phyloP scores from a whole-genome alignment of 2,888 invertebrate genomes.

The Apeira syringaria region DNA sequence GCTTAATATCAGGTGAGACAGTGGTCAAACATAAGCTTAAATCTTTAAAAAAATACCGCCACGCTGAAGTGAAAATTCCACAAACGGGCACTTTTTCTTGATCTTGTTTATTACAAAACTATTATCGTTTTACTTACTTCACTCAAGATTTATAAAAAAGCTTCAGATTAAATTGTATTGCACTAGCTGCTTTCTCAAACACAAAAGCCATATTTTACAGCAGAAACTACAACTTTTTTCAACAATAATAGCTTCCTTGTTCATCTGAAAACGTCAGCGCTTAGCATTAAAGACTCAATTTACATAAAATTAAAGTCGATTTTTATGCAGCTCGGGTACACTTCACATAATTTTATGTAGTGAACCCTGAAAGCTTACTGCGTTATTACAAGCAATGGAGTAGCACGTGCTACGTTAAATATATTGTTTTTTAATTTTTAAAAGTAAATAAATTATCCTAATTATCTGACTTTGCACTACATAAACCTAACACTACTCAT shows the following conservation, averaged over 20 bases:
- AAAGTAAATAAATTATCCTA: too few species aligned
- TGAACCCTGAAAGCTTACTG: constrained; percentile 34
- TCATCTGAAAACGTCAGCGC: constrained; percentile 11
- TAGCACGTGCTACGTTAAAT: too few species aligned
- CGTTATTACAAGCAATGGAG: constrained; percentile 32
- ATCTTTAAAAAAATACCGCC: too few species aligned
- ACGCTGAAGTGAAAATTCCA: too few species aligned
- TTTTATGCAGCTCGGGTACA: constrained; percentile 20
- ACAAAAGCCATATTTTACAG: constrained; percentile 33
- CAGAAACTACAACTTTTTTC: constrained; percentile 20
- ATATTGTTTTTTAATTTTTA: too few species aligned
- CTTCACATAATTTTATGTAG: constrained; percentile 30
- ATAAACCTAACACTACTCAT: too few species aligned
- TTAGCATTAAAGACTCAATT: constrained; percentile 24
- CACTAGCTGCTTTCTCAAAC: constrained; percentile 24
- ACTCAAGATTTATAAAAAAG: constrained; percentile 12
- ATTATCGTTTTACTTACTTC: constrained; percentile 8
- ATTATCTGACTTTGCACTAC: too few species aligned
- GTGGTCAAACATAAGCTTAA: too few species aligned
- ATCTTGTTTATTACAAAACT: constrained; percentile 13
- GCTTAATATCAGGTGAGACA: too few species aligned
- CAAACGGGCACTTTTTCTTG: too few species aligned
- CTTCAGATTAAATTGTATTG: constrained; percentile 14
- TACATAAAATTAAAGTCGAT: constrained; percentile 20
- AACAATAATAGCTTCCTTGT: constrained; percentile 33